Evolutionary conservation across 2,797 vertebrate genomes (phyloP).

Genomic region (Aphelocoma californica): DNA sequence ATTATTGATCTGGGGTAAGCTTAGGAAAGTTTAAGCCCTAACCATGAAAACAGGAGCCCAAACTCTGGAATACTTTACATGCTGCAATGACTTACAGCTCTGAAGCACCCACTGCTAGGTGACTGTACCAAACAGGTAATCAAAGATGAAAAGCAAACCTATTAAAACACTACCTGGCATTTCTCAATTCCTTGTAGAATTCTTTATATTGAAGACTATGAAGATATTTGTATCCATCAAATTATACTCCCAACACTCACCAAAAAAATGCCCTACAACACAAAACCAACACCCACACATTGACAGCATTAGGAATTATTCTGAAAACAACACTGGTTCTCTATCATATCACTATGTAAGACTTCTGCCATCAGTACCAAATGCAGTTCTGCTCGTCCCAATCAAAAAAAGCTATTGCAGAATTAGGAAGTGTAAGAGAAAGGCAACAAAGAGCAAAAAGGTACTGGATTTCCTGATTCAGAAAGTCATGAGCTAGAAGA

Average conservation of each 20-base stretch:
- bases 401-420: neutral
- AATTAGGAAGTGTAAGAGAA: neutral
- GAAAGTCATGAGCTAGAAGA: neutral
- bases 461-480: neutral
- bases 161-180: neutral
- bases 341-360: neutral
- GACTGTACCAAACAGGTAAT: neutral
- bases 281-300: accelerated
- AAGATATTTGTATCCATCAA: neutral
- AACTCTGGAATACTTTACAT: neutral
- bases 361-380: neutral
- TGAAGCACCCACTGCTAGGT: neutral
- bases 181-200: neutral
- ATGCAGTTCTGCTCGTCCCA: neutral
- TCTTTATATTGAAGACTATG: neutral
- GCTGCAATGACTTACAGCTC: neutral
- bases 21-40: neutral
- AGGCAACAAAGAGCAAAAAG: neutral
- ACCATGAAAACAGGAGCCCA: neutral
- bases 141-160: neutral
- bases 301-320: neutral
- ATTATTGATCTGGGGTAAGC: neutral
- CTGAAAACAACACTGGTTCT: neutral
- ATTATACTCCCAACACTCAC: neutral
- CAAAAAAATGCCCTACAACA: neutral